These are phyloP conservation scores for Manduca sexta DNA, from an alignment of 1,140 invertebrate species.

Conservation along the genomic window DNA sequence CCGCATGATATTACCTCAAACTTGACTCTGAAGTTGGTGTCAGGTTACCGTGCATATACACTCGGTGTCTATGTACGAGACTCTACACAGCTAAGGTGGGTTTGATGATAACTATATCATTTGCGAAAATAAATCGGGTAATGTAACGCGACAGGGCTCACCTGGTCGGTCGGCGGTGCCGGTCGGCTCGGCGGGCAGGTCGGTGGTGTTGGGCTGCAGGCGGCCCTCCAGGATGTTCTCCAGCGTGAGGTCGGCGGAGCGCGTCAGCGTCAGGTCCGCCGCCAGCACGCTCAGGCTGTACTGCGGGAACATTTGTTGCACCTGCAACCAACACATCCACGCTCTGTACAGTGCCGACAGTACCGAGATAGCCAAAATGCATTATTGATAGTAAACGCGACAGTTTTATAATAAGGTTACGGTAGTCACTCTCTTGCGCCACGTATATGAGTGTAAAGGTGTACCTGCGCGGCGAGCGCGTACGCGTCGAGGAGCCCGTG, in stretches of 20 bases:
- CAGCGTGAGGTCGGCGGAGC: constrained; percentile 86
- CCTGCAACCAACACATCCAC: constrained; percentile 65
- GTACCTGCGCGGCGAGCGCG: constrained; percentile 79
- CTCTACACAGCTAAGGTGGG: no score
- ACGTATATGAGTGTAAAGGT: neutral
- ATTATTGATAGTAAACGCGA: no score
- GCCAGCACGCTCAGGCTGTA: constrained; percentile 78
- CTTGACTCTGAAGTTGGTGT: no score
- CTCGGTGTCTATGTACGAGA: no score
- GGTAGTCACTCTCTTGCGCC: no score
- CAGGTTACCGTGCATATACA: no score
- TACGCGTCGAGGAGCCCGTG: constrained; percentile 25
- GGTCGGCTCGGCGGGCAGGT: neutral
- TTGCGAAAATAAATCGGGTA: no score
- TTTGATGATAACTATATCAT: no score
- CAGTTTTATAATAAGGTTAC: no score
- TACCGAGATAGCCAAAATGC: no score
- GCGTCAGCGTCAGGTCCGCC: constrained; percentile 82
- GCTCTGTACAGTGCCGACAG: no score
- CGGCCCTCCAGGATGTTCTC: constrained; percentile 90
- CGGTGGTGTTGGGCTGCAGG: constrained; percentile 74
- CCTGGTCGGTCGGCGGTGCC: neutral
- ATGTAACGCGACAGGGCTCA: neutral
- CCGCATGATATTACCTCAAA: no score
- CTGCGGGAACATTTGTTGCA: constrained; percentile 86